Evolutionary conservation across 2,113 vertebrate genomes (phyloP).

Genomic region (Castor canadensis): DNA sequence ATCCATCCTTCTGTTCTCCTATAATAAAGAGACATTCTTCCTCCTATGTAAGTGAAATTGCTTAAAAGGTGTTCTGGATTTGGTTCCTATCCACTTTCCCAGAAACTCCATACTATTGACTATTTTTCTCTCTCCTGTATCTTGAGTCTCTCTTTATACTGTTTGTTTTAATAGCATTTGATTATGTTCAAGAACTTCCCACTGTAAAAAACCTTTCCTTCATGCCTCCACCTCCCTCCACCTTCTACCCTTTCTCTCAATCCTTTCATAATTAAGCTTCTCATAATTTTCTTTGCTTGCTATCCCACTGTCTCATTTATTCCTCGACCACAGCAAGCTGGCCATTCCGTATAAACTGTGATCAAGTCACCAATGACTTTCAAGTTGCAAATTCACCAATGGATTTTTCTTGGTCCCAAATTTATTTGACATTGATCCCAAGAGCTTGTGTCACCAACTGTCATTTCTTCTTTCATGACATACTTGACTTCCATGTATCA

Average conservation of each 20-base stretch:
- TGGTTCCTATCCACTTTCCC: neutral
- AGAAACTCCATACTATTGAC: neutral
- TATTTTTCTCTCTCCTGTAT: neutral
- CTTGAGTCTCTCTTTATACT: neutral
- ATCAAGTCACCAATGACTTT: neutral
- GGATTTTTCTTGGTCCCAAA: neutral
- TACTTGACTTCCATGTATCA: neutral
- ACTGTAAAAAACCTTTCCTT: neutral
- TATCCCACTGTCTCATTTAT: conserved; percentile 24
- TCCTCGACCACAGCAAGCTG: neutral
- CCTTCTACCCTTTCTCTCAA: neutral
- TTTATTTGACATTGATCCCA: conserved; percentile 11
- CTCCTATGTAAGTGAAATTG: neutral
- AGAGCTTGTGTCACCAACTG: neutral
- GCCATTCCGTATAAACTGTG: neutral
- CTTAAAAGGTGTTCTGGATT: neutral
- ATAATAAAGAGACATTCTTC: neutral
- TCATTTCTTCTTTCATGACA: conserved; percentile 13
- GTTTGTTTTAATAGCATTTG: neutral
- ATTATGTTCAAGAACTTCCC: neutral
- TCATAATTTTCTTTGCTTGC: neutral
- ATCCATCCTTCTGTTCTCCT: conserved; percentile 5
- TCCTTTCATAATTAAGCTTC: neutral
- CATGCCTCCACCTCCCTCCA: neutral
- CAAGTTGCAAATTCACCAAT: neutral